Percentiles rank a stretch among this genome's conserved stretches.
These are phyloP conservation scores for Lasioglossum zephyrum DNA, from an alignment of 2,888 invertebrate species.

Conservation along the genomic window DNA sequence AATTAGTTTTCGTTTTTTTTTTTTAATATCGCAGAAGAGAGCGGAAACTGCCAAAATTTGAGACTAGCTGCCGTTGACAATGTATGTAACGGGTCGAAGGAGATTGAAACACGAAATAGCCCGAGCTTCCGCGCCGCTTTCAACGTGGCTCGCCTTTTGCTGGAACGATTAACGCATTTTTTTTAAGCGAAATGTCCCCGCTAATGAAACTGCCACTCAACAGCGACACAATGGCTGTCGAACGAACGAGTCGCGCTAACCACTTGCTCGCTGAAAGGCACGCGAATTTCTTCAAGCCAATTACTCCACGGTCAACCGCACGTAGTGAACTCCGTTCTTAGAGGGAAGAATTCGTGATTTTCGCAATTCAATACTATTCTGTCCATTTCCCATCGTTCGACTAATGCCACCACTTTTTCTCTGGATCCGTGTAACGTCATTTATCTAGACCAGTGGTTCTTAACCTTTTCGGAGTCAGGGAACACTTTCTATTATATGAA, in stretches of 20 bases:
- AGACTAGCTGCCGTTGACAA: slow-evolving; percentile 49
- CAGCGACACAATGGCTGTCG: slow-evolving; percentile 17
- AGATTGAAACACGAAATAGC: slow-evolving; percentile 41
- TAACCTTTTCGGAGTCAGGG: no score
- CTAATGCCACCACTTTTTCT: neutral
- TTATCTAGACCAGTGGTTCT: neutral
- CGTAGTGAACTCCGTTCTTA: neutral
- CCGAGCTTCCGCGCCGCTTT: slow-evolving; percentile 6
- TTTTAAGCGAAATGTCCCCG: slow-evolving; percentile 15
- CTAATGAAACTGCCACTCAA: slow-evolving; percentile 55
- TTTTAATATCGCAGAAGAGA: neutral
- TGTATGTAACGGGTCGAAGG: slow-evolving; percentile 32
- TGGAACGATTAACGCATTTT: slow-evolving; percentile 30
- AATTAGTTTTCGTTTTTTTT: neutral
- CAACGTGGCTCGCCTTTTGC: neutral
- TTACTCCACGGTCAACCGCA: slow-evolving; percentile 39
- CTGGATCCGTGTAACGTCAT: neutral
- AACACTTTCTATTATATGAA: no score
- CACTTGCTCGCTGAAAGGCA: slow-evolving; percentile 4
- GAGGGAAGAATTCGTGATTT: neutral
- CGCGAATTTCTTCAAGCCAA: slow-evolving; percentile 38
- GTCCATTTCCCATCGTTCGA: neutral
- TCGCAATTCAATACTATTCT: neutral
- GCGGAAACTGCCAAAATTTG: slow-evolving; percentile 24
- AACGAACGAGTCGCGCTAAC: neutral